Conservation (phyloP, 2,113 vertebrate genomes). For the Tachycineta bicolor region DNA sequence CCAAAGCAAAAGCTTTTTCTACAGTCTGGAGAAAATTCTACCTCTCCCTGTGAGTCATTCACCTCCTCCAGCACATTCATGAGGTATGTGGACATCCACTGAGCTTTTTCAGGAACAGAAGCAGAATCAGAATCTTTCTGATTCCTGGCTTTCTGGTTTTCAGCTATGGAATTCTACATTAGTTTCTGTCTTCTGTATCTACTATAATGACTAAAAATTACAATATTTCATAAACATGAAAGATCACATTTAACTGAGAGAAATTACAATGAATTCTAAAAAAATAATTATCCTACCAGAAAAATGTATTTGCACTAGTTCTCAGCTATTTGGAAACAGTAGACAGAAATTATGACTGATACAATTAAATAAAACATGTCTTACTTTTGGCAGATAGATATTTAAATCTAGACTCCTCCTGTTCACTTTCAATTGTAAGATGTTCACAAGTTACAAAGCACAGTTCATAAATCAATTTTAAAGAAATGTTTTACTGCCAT, state of each 20-base stretch:
- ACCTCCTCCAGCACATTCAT: background rate
- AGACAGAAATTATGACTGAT: background rate
- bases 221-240: background rate
- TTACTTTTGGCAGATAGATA: background rate
- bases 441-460: background rate
- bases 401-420: background rate
- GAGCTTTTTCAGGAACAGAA: background rate
- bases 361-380: background rate
- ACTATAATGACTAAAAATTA: background rate
- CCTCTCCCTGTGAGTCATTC: background rate
- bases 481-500: background rate
- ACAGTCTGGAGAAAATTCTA: background rate
- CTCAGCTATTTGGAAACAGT: background rate
- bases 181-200: background rate
- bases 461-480: background rate
- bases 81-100: background rate
- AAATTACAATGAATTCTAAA: background rate
- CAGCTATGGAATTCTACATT: background rate
- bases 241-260: background rate
- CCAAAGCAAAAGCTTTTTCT: background rate
- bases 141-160: background rate
- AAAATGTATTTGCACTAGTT: background rate
- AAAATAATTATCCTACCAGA: background rate
- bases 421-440: background rate
- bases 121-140: background rate